Conservation (phyloP, 2,888 invertebrate genomes). For the Campopleginae sp. region DNA sequence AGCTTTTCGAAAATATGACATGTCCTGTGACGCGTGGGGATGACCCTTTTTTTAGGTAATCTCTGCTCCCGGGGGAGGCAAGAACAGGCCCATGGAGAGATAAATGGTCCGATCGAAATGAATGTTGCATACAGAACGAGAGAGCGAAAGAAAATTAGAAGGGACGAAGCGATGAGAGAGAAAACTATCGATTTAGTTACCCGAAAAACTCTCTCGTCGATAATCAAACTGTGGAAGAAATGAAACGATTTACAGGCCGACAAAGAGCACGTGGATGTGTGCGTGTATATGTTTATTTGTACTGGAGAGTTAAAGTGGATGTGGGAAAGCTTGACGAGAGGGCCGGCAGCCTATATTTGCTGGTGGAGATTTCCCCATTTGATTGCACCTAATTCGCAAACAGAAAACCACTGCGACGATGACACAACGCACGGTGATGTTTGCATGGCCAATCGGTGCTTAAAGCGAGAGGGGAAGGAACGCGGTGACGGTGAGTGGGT, state of each 20-base stretch:
- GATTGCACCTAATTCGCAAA: conserved; percentile 82
- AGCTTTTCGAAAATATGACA: conserved; percentile 13
- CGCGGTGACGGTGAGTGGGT: conserved; percentile 34
- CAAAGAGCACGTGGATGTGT: not conserved
- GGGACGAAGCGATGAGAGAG: conserved; percentile 39
- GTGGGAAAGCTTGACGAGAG: conserved; percentile 72
- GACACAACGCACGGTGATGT: conserved; percentile 71
- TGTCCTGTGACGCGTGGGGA: conserved; percentile 30
- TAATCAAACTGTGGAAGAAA: conserved; percentile 24
- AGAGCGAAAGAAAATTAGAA: conserved; percentile 29
- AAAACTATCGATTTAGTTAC: conserved; percentile 45
- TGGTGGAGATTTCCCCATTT: conserved; percentile 79
- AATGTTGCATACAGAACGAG: conserved; percentile 31
- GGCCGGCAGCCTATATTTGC: conserved; percentile 72
- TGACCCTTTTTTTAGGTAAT: conserved; percentile 44
- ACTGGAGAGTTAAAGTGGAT: conserved; percentile 9
- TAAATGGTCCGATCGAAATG: conserved; percentile 12
- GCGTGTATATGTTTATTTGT: conserved; percentile 14
- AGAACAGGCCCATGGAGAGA: conserved; percentile 6
- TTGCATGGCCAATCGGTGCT: conserved; percentile 76
- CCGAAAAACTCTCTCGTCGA: conserved; percentile 34
- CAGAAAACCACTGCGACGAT: conserved; percentile 75
- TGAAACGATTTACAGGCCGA: conserved; percentile 15
- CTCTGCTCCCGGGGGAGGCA: conserved; percentile 14
- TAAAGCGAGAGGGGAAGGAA: conserved; percentile 60